Percentiles rank a stretch among this genome's conserved stretches.
These are phyloP conservation scores for Coenonympha glycerion DNA, from an alignment of 2,888 invertebrate genomes.

Conservation along the genomic window DNA sequence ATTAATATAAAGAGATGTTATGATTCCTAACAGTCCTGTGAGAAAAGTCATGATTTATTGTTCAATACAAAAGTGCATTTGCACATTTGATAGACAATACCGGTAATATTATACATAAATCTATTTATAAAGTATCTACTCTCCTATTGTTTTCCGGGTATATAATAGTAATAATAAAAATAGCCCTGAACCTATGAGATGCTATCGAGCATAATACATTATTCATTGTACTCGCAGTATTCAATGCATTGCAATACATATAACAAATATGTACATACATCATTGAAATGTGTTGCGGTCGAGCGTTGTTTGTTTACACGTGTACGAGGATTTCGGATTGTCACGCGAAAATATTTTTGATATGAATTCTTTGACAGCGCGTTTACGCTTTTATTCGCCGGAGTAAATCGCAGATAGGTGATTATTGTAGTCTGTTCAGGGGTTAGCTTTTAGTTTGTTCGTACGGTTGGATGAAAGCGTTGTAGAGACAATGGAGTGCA, in stretches of 20 bases:
- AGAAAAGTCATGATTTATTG: background rate
- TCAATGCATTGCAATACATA: constrained; percentile 19
- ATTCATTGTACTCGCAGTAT: constrained; percentile 18
- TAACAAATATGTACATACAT: constrained; percentile 29
- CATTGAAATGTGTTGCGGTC: constrained; percentile 25
- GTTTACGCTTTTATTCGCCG: background rate
- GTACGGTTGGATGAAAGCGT: constrained; percentile 15
- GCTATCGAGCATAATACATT: constrained; percentile 21
- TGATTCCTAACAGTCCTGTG: background rate
- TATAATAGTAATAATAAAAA: constrained; percentile 30
- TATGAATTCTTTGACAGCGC: constrained; percentile 20
- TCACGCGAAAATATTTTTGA: constrained; percentile 37
- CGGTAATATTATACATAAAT: constrained; percentile 7
- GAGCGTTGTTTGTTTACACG: constrained; percentile 42
- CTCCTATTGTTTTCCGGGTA: constrained; percentile 35
- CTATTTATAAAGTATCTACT: constrained; percentile 27
- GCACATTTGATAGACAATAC: background rate
- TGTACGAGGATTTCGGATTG: constrained; percentile 35
- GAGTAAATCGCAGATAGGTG: background rate
- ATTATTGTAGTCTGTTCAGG: constrained; percentile 1
- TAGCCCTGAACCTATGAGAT: constrained; percentile 24
- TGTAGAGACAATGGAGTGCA: constrained; percentile 16
- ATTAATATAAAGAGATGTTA: background rate
- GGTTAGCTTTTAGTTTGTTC: background rate
- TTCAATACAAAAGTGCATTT: background rate